phyloP scores from a whole-genome alignment of 2,888 invertebrate genomes.

The Pyrrhia umbra region DNA sequence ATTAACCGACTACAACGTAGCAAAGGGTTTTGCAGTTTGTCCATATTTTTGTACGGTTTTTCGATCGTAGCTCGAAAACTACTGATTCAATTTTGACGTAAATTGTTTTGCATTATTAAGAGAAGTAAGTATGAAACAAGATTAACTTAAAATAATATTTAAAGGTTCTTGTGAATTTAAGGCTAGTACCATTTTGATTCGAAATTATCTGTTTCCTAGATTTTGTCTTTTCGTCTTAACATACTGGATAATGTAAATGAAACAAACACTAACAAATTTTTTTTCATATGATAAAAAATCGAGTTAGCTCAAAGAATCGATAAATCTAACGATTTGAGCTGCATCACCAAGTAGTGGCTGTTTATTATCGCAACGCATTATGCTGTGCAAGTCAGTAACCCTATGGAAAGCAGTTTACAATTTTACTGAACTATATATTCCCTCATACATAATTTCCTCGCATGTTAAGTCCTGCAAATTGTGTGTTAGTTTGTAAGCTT shows the following conservation, averaged over 20 bases:
- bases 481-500: constrained; percentile 12
- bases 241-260: no score
- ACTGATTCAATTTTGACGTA: background rate
- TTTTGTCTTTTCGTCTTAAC: no score
- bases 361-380: background rate
- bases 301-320: background rate
- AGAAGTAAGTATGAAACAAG: no score
- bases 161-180: no score
- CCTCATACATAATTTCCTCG: background rate
- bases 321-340: background rate
- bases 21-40: background rate
- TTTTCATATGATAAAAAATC: background rate
- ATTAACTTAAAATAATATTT: no score
- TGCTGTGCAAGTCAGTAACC: constrained; percentile 10
- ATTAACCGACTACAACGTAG: background rate
- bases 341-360: background rate
- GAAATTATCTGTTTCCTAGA: no score
- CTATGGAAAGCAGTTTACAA: constrained; percentile 1
- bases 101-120: no score
- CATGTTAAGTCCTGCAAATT: background rate
- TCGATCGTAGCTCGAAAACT: background rate
- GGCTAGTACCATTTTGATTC: no score
- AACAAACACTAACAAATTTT: no score
- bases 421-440: background rate
- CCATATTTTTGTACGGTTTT: background rate